A percentile compares a stretch with the other conserved stretches of the same genome.
phyloP scores from a whole-genome alignment of 2,888 invertebrate species.

The Acleris emargana region DNA sequence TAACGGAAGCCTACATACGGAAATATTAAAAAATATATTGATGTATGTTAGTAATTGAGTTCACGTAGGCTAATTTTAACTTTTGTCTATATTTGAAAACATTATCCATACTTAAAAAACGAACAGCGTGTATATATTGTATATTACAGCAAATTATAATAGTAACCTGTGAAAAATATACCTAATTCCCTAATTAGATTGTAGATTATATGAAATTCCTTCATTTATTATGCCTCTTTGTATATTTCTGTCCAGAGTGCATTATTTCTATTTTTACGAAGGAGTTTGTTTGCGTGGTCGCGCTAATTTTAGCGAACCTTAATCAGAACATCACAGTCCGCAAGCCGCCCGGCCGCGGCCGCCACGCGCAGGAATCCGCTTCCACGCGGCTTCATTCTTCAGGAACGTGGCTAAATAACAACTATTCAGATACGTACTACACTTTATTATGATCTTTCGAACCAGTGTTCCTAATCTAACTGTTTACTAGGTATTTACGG shows the following conservation, averaged over 20 bases:
- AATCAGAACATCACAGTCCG: slow-evolving; percentile 67
- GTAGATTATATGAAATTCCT: background rate
- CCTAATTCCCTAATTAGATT: slow-evolving; percentile 7
- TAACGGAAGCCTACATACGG: too few species aligned
- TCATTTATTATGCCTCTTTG: slow-evolving; percentile 18
- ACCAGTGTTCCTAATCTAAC: background rate
- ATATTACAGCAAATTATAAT: background rate
- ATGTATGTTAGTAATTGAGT: too few species aligned
- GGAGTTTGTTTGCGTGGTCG: slow-evolving; percentile 73
- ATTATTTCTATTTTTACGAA: slow-evolving; percentile 67
- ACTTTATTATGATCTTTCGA: background rate
- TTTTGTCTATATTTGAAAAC: too few species aligned
- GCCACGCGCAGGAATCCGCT: background rate
- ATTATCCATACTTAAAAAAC: too few species aligned
- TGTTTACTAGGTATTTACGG: background rate
- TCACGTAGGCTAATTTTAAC: too few species aligned
- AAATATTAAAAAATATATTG: too few species aligned
- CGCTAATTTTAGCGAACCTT: slow-evolving; percentile 66
- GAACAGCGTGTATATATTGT: too few species aligned
- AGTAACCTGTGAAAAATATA: background rate
- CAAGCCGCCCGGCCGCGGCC: slow-evolving; percentile 50
- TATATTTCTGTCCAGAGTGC: slow-evolving; percentile 45
- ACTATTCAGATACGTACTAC: background rate
- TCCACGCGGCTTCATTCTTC: slow-evolving; percentile 2
- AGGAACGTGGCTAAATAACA: slow-evolving; percentile 1